Conservation (phyloP, 2,888 invertebrate genomes). For the Rhorus exstirpatorius region DNA sequence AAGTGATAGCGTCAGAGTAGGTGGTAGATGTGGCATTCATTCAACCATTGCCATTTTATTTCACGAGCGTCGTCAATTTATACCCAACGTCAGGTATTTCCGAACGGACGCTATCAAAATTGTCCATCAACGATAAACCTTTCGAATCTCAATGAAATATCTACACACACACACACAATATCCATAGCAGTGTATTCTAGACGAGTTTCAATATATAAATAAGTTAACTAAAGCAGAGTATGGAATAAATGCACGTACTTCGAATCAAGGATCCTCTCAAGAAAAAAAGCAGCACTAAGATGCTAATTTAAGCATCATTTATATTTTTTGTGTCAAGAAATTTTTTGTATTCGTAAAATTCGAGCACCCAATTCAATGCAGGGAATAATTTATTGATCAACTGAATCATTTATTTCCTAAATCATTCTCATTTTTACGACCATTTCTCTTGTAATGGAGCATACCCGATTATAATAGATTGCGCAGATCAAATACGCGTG, state of each 20-base stretch:
- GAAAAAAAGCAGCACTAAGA: background rate
- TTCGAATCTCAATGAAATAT: slow-evolving; percentile 43
- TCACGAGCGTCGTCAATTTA: slow-evolving; percentile 61
- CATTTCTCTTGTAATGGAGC: too few relatives aligned
- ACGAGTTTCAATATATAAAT: background rate
- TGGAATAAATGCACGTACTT: background rate
- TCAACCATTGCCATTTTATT: slow-evolving; percentile 57
- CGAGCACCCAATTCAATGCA: too few relatives aligned
- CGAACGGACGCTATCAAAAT: slow-evolving; percentile 44
- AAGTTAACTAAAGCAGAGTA: background rate
- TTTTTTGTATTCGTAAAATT: too few relatives aligned
- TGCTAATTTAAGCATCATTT: background rate
- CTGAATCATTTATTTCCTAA: too few relatives aligned
- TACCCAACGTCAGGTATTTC: slow-evolving; percentile 55
- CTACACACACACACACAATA: slow-evolving; percentile 9
- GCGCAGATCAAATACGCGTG: background rate
- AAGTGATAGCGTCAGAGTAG: slow-evolving; percentile 25
- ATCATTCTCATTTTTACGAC: too few relatives aligned
- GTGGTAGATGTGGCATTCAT: slow-evolving; percentile 3
- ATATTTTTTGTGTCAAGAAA: too few relatives aligned
- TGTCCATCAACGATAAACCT: slow-evolving; percentile 44
- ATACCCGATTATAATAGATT: too few relatives aligned
- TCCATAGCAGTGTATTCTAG: background rate
- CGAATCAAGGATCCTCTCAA: background rate
- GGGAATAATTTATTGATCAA: too few relatives aligned